Conservation (phyloP, 2,113 vertebrate genomes). For the Drymodes brunneopygia region DNA sequence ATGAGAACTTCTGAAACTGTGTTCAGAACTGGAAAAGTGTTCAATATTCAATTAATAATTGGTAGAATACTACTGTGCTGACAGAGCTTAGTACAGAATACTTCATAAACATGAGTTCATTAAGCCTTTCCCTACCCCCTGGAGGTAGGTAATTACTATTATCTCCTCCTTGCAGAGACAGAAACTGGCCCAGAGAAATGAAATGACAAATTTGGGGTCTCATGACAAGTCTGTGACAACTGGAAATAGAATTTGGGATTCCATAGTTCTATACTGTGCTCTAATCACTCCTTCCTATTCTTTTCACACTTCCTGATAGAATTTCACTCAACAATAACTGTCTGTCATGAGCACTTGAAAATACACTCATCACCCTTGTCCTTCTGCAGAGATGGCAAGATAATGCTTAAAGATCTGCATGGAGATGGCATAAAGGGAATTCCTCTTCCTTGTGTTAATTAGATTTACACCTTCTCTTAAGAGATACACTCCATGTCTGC, state of each 20-base stretch:
- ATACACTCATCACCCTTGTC: background rate
- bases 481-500: background rate
- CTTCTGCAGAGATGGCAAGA: background rate
- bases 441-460: background rate
- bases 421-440: background rate
- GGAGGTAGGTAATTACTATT: conserved; percentile 56
- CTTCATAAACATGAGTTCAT: conserved; percentile 53
- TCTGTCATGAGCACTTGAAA: background rate
- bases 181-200: conserved; percentile 18
- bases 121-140: conserved; percentile 53
- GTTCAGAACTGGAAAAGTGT: background rate
- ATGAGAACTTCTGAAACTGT: background rate
- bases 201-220: background rate
- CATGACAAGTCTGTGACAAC: conserved; percentile 40
- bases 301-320: background rate
- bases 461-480: background rate
- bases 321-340: background rate
- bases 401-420: background rate
- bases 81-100: background rate
- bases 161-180: conserved; percentile 39
- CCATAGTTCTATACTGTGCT: background rate
- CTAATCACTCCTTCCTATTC: background rate
- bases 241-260: conserved; percentile 48
- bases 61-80: background rate
- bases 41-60: conserved; percentile 9